Base-by-base conservation (phyloP, 2,888 invertebrate species). In the Dendrolimus pini region DNA sequence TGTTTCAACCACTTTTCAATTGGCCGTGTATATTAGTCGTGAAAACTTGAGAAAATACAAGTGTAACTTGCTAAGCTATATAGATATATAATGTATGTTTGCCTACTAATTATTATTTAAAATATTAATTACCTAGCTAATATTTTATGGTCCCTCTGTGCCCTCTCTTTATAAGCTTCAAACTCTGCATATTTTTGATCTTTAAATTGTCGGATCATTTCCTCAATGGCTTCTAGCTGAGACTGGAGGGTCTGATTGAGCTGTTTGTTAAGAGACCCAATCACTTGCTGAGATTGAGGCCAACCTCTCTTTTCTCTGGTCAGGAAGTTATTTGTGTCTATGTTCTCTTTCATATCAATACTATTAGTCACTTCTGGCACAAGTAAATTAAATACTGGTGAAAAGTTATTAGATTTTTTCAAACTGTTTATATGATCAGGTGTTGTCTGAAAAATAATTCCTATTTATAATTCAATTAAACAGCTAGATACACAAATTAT, bases 161-260 rank as follows among this genome's bases (percentile, higher is more conserved):
- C 94, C 74, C 92, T 93, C 78, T 95, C 95, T 72, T 93, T 93
- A 79, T 93, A 94, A 64, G 93, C 93, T 75, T 96, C 95, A 69
- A 96, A 92, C 66, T 94, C 91, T 61, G 93, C 93, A 89, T 95
- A 95, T 75, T 96, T 94, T 74, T 94, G 93, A 70, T 94, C 94
- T 63, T 94, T 93, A 83, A 93, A 96, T 61, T 93, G 93, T 71
- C 94, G 93, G 61, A 97, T 94, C 66, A 94, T 92, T 69, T 95
- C 95, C 72, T 96, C 96, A 55, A 95, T 93, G 2, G 93, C 92
- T 55, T 92, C 91, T 57, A 95, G 92, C 82, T 96, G 94, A 55
- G 92, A 91, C 74, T 94, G 93, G 57, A 96, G 83, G 55, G 93
- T 94, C 67, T 93, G 93, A 60, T 94, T 93, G 61, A 95, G 90